These are phyloP conservation scores for Lasioglossum figueresi DNA, from an alignment of 2,888 invertebrate genomes.

Conservation along the genomic window DNA sequence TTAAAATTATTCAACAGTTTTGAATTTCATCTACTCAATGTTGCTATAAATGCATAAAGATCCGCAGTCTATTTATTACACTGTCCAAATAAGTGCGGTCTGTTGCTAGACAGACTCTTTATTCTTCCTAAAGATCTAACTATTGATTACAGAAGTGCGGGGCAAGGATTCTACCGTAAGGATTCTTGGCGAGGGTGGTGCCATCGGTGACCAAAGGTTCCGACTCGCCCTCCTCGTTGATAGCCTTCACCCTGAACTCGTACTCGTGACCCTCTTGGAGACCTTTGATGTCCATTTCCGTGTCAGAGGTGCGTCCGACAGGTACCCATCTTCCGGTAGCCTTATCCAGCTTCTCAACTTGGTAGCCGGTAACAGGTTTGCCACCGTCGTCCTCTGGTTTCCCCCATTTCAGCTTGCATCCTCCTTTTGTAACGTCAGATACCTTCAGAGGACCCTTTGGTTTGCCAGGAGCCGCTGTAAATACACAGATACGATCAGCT, in stretches of 20 bases:
- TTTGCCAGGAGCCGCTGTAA: slow-evolving; percentile 90
- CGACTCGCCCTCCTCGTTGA: slow-evolving; percentile 97
- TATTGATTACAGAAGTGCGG: not conserved
- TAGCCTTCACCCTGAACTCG: slow-evolving; percentile 96
- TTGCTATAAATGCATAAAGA: too few species aligned
- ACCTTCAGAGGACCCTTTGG: slow-evolving; percentile 96
- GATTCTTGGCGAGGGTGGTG: slow-evolving; percentile 97
- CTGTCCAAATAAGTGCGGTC: not conserved
- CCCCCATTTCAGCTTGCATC: slow-evolving; percentile 96
- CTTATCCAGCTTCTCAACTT: slow-evolving; percentile 96
- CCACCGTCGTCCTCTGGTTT: slow-evolving; percentile 98
- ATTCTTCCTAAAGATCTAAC: not conserved
- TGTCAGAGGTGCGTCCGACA: slow-evolving; percentile 94
- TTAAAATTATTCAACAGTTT: too few species aligned
- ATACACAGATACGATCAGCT: not conserved
- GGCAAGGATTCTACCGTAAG: slow-evolving; percentile 88
- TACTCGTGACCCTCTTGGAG: slow-evolving; percentile 96
- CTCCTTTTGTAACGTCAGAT: slow-evolving; percentile 93
- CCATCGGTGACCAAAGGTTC: slow-evolving; percentile 97
- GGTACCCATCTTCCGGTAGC: slow-evolving; percentile 97
- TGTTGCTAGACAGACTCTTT: too few species aligned
- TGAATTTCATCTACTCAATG: too few species aligned
- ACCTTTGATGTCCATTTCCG: slow-evolving; percentile 94
- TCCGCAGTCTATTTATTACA: not conserved
- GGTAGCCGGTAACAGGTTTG: slow-evolving; percentile 95